phyloP scores from a whole-genome alignment of 1,140 invertebrate species.

The Oedothorax gibbosus region DNA sequence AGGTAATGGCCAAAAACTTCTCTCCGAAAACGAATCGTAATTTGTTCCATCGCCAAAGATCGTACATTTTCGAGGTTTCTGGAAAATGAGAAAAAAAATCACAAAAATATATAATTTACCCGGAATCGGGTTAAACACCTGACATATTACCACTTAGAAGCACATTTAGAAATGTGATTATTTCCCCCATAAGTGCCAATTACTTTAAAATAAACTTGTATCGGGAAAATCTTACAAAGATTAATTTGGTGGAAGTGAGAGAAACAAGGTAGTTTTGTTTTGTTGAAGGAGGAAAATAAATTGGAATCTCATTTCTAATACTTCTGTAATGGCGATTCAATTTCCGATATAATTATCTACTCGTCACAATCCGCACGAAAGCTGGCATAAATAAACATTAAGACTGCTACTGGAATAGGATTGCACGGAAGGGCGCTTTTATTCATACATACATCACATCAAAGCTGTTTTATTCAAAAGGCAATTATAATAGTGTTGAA shows the following conservation, averaged over 20 bases:
- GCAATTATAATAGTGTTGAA: too few species aligned
- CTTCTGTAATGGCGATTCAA: too few species aligned
- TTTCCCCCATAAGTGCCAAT: conserved; percentile 20
- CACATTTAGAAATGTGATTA: conserved; percentile 19
- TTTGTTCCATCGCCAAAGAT: conserved; percentile 28
- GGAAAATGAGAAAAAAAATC: neutral
- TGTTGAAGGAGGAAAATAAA: too few species aligned
- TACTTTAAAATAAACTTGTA: conserved; percentile 30
- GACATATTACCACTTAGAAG: neutral
- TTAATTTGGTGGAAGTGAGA: conserved; percentile 17
- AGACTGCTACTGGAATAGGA: too few species aligned
- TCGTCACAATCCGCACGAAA: too few species aligned
- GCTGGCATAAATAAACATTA: too few species aligned
- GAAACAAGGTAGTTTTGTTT: neutral
- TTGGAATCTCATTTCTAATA: too few species aligned
- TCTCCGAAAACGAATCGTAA: conserved; percentile 13
- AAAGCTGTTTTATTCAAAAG: too few species aligned
- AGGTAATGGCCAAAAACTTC: conserved; percentile 23
- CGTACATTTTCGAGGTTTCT: neutral
- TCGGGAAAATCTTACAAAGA: conserved; percentile 11
- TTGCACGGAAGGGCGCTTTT: too few species aligned
- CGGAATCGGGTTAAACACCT: conserved; percentile 17
- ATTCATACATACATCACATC: too few species aligned
- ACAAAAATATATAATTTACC: neutral
- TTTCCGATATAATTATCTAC: too few species aligned